A percentile compares a stretch with the other conserved stretches of the same genome.
Conservation (phyloP, 2,113 vertebrate genomes). For the Rafetus swinhoei region DNA sequence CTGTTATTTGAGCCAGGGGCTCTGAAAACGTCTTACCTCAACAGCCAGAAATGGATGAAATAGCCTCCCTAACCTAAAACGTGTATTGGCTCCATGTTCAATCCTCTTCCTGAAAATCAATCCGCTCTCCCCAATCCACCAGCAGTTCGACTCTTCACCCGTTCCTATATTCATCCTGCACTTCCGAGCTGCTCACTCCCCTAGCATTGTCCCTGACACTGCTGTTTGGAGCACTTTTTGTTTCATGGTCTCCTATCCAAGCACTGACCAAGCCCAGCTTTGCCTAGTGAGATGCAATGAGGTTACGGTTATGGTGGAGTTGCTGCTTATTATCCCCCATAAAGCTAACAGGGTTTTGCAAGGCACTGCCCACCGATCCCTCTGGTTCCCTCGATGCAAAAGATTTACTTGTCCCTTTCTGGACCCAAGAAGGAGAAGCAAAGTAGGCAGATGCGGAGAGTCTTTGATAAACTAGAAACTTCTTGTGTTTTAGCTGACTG, state of each 20-base stretch:
- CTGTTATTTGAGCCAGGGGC: neutral
- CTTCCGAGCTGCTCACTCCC: neutral
- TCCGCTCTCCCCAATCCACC: neutral
- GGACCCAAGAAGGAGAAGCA: accelerated
- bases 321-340: neutral
- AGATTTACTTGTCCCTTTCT: neutral
- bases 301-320: neutral
- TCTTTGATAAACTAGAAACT: accelerated
- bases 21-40: neutral
- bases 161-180: neutral
- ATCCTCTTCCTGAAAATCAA: neutral
- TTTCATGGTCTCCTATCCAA: neutral
- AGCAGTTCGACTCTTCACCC: neutral
- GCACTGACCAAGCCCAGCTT: neutral
- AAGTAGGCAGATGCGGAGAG: accelerated
- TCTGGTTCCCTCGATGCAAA: neutral
- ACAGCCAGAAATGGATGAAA: neutral
- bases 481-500: accelerated
- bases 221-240: neutral
- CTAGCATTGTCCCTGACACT: neutral
- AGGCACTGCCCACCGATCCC: neutral
- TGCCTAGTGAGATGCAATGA: neutral
- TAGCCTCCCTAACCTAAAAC: neutral
- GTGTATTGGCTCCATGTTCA: neutral
- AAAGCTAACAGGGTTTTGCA: neutral